Evolutionary conservation across 2,113 vertebrate species (phyloP).

Genomic region (Athene noctua): DNA sequence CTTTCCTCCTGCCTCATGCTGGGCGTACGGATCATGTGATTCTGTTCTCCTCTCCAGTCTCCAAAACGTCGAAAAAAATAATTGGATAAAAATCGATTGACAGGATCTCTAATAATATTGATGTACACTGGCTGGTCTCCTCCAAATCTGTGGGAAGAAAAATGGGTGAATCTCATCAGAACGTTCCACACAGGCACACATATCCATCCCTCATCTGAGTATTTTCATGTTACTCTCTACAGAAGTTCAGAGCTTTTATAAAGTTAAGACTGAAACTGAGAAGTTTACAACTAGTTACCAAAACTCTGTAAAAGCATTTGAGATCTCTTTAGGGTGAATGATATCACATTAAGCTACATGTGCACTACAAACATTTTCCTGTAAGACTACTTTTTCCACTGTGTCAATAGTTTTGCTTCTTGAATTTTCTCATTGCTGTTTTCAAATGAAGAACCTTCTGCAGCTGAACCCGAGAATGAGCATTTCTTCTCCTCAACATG

Average conservation of each 20-base stretch:
- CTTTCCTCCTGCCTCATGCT: slow-evolving; percentile 97
- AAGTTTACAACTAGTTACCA: neutral
- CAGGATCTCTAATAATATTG: slow-evolving; percentile 97
- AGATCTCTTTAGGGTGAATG: neutral
- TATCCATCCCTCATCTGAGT: neutral
- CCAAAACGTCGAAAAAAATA: slow-evolving; percentile 99
- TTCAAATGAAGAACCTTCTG: neutral
- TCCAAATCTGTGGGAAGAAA: slow-evolving; percentile 83
- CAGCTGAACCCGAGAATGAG: neutral
- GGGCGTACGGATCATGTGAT: slow-evolving; percentile 96
- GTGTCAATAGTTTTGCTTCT: neutral
- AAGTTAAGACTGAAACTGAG: neutral
- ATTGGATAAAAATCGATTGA: slow-evolving; percentile 95
- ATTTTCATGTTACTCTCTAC: neutral
- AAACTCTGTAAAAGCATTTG: neutral
- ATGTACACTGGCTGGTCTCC: slow-evolving; percentile 97
- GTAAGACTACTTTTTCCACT: neutral
- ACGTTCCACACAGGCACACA: neutral
- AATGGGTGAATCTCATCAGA: neutral
- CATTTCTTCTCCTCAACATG: neutral
- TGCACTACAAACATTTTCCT: neutral
- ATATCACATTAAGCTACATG: neutral
- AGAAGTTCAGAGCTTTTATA: neutral
- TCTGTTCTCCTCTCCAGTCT: slow-evolving; percentile 98
- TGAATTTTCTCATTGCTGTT: neutral